phyloP scores from a whole-genome alignment of 2,797 vertebrate species.

The Fundulus diaphanus region DNA sequence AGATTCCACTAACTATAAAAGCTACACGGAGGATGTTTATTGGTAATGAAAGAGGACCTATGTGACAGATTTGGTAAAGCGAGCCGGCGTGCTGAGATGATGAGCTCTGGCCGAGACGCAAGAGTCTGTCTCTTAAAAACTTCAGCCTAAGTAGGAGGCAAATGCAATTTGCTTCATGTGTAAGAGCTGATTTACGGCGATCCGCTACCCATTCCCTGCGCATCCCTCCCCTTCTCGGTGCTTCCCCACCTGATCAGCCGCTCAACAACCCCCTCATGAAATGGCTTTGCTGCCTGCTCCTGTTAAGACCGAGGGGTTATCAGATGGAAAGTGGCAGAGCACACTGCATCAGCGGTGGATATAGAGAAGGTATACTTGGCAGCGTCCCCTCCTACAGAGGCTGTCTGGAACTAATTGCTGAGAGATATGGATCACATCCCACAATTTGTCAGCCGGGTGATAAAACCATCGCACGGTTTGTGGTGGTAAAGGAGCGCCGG shows the following conservation, averaged over 20 bases:
- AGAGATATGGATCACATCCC: constrained; percentile 84
- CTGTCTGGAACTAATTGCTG: constrained; percentile 80
- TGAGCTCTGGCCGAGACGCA: constrained; percentile 57
- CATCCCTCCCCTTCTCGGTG: background rate
- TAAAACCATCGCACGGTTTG: constrained; percentile 74
- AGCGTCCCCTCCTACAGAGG: constrained; percentile 63
- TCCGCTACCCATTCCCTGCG: constrained; percentile 34
- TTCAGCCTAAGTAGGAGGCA: constrained; percentile 63
- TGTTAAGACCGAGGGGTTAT: constrained; percentile 66
- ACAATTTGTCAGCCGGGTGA: constrained; percentile 85
- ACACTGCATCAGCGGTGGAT: constrained; percentile 41
- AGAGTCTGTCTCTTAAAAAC: constrained; percentile 70
- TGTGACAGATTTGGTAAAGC: constrained; percentile 68
- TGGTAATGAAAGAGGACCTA: constrained; percentile 81
- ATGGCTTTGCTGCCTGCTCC: constrained; percentile 53
- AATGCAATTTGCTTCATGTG: constrained; percentile 72
- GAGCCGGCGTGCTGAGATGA: constrained; percentile 64
- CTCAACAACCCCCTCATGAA: constrained; percentile 41
- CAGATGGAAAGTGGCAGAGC: constrained; percentile 67
- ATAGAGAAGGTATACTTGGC: constrained; percentile 65
- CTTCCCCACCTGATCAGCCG: constrained; percentile 33
- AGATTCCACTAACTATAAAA: constrained; percentile 80
- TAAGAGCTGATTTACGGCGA: constrained; percentile 67
- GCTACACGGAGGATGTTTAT: constrained; percentile 78
- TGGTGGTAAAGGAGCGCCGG: constrained; percentile 62